phyloP scores from a whole-genome alignment of 2,113 vertebrate genomes.

The Hyperopisus bebe region DNA sequence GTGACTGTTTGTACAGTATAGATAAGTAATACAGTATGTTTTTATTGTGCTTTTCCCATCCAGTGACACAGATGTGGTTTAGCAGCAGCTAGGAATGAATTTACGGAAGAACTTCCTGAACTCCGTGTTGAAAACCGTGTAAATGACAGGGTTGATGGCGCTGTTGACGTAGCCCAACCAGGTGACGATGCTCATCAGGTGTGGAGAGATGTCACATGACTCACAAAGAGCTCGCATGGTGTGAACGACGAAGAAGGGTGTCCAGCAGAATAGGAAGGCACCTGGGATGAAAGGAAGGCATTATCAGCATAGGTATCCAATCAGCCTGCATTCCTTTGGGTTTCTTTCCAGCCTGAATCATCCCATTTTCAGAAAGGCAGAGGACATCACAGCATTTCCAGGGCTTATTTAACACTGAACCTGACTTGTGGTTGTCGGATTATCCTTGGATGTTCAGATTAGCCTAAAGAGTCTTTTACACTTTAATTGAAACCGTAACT shows the following conservation, averaged over 20 bases:
- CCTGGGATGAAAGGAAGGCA: slow-evolving; percentile 50
- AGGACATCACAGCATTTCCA: not conserved
- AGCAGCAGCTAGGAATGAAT: slow-evolving; percentile 64
- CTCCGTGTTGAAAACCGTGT: slow-evolving; percentile 84
- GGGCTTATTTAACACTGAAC: not conserved
- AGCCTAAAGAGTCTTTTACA: not conserved
- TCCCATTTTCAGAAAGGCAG: not conserved
- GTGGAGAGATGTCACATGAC: slow-evolving; percentile 64
- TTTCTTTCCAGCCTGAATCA: not conserved
- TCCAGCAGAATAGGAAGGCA: slow-evolving; percentile 92
- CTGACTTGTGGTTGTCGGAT: not conserved
- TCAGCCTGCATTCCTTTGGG: not conserved
- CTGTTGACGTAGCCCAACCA: slow-evolving; percentile 97
- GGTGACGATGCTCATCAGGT: slow-evolving; percentile 83
- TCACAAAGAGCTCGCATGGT: slow-evolving; percentile 72
- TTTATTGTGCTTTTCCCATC: slow-evolving; percentile 17
- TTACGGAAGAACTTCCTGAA: slow-evolving; percentile 85
- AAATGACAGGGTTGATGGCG: slow-evolving; percentile 88
- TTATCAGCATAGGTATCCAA: not conserved
- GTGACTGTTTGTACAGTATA: not conserved
- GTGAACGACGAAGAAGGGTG: slow-evolving; percentile 91
- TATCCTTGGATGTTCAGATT: not conserved
- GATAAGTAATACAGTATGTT: not conserved
- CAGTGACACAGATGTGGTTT: not conserved
- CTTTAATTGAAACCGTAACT: not conserved